Evolutionary conservation across 2,113 vertebrate genomes (phyloP).

Genomic region (Caloenas nicobarica): DNA sequence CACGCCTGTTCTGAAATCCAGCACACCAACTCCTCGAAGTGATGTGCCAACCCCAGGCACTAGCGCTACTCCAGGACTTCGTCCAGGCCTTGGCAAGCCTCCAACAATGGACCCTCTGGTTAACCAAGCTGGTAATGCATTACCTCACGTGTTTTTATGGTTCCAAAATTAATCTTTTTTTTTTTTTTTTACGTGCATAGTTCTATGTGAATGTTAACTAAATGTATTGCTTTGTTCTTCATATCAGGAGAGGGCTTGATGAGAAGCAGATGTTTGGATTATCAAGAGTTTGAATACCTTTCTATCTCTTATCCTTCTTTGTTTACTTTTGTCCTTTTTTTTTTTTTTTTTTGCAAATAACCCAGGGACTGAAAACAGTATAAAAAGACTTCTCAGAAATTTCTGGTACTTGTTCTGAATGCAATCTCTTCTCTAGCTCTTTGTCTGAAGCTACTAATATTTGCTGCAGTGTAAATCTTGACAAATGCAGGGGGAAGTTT

Average conservation of each 20-base stretch:
- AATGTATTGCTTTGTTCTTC: constrained; percentile 13
- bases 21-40: constrained; percentile 91
- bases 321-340: constrained; percentile 46
- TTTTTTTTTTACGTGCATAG: background rate
- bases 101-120: constrained; percentile 91
- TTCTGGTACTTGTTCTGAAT: constrained; percentile 53
- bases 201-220: constrained; percentile 25
- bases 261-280: constrained; percentile 70
- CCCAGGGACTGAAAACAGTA: constrained; percentile 21
- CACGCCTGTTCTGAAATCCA: constrained; percentile 93
- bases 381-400: constrained; percentile 47
- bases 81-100: constrained; percentile 89
- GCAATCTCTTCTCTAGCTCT: constrained; percentile 26
- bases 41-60: constrained; percentile 91
- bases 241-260: constrained; percentile 38
- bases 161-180: constrained; percentile 15
- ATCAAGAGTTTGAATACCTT: constrained; percentile 53
- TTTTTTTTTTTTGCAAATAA: constrained; percentile 50
- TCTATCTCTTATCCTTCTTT: constrained; percentile 13
- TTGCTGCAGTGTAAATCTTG: constrained; percentile 29
- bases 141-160: background rate
- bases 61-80: constrained; percentile 88
- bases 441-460: constrained; percentile 45
- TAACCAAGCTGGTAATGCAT: constrained; percentile 87
- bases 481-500: background rate